These are phyloP conservation scores for Oligia latruncula DNA, from an alignment of 2,888 invertebrate genomes.

Conservation along the genomic window DNA sequence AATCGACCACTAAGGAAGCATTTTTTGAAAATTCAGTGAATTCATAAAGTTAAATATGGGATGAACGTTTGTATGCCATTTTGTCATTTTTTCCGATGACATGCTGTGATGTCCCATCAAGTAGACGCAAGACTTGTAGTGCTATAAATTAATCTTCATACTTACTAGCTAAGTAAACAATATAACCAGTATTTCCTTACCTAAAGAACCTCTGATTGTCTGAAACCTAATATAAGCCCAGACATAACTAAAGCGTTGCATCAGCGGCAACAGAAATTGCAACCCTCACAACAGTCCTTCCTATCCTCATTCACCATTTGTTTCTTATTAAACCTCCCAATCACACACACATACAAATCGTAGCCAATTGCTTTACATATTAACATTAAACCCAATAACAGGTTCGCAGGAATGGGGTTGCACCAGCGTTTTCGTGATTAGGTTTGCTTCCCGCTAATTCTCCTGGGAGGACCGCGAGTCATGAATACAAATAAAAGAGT, in stretches of 20 bases:
- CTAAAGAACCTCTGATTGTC: not conserved
- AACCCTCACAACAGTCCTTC: no score
- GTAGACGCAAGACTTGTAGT: not conserved
- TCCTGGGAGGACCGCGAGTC: conserved; percentile 46
- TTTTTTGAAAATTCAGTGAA: not conserved
- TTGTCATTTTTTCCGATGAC: not conserved
- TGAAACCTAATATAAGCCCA: not conserved
- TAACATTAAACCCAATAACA: conserved; percentile 49
- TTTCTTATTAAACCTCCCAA: conserved; percentile 6
- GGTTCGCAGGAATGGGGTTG: conserved; percentile 53
- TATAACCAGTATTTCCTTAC: not conserved
- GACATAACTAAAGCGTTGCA: no score
- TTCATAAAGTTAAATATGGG: not conserved
- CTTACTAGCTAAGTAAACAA: not conserved
- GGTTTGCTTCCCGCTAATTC: conserved; percentile 59
- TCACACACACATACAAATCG: conserved; percentile 34
- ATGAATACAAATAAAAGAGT: conserved; percentile 67
- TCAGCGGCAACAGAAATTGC: not conserved
- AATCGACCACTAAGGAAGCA: not conserved
- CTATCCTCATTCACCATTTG: conserved; percentile 7
- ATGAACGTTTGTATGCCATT: not conserved
- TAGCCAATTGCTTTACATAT: conserved; percentile 49
- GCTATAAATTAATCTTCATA: not conserved
- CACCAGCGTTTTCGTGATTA: conserved; percentile 64
- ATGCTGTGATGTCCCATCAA: not conserved